These are phyloP conservation scores for Eilema caniola DNA, from an alignment of 2,888 invertebrate species.

Conservation along the genomic window DNA sequence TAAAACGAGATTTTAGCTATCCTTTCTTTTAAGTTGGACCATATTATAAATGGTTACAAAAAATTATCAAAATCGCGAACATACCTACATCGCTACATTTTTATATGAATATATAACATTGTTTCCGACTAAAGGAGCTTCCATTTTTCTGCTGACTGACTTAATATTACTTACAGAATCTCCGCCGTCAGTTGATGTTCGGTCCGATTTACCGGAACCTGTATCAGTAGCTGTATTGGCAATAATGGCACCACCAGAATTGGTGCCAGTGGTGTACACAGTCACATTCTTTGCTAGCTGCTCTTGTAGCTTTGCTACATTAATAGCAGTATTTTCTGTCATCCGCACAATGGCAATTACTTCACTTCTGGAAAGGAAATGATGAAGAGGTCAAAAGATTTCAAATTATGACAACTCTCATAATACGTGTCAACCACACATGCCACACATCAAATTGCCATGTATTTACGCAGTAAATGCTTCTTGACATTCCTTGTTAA, in stretches of 20 bases:
- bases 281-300: constrained; percentile 84
- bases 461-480: too few relatives aligned
- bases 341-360: constrained; percentile 91
- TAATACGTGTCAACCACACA: background rate
- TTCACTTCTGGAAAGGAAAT: constrained; percentile 87
- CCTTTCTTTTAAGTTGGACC: too few relatives aligned
- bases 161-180: constrained; percentile 69
- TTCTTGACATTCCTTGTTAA: too few relatives aligned
- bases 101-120: too few relatives aligned
- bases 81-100: too few relatives aligned
- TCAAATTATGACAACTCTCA: background rate
- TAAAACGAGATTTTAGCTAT: too few relatives aligned
- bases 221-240: constrained; percentile 41
- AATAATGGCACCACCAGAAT: constrained; percentile 53
- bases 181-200: constrained; percentile 62
- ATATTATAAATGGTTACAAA: too few relatives aligned
- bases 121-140: background rate
- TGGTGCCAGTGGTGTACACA: constrained; percentile 72
- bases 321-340: constrained; percentile 89
- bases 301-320: constrained; percentile 91
- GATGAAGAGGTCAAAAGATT: constrained; percentile 11
- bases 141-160: background rate
- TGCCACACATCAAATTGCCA: background rate
- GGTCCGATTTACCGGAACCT: constrained; percentile 56
- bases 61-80: too few relatives aligned